Base-by-base conservation (phyloP, 1,140 invertebrate genomes). In the Condylostylus longicornis region DNA sequence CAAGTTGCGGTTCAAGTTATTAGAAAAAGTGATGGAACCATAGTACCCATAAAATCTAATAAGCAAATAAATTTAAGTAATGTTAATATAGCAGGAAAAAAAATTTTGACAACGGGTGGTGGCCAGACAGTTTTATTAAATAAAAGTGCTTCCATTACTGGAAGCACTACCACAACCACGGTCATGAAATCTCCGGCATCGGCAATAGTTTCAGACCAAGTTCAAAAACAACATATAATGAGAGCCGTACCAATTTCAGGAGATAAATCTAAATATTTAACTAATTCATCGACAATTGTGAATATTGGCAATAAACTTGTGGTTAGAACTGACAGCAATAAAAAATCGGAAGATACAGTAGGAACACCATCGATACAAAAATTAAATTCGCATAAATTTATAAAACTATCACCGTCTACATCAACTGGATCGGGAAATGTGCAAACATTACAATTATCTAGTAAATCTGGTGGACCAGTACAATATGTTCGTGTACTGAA, bases 401-500 rank as follows among this genome's bases (percentile, higher is more conserved):
- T 58, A 3, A 58, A 58, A 30, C 18, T 58, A 10, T 56, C 54
- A 14, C 54, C 54, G 1, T 54, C 52, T 22, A 19, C 47, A 10
- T 22, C 8, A 38, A 41, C 38, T 7, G 18, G 18, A 0, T 19
- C 20, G 22, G 13, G 18, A 13, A 15, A 15, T 22, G 23, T 34
- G 21, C 54, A 54, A 33, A 37, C 56, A 0, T 45, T 59, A 20
- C 54, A 57, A 34, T 20, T 56, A 8, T 18, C 46, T 1, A 53
- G 56, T 18, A 58, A 56, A 29, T 38, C 34, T n/a, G 51, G 53
- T 17, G 34, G n/a, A n/a, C n/a, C n/a, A n/a, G n/a, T 60, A 6
- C 52, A 60, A 40, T 59, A 55, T 46, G 47, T 60, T 5, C 50
- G 57, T 7, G 51, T 60, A 0, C 25, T 59, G 19, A 18, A 9